These are phyloP conservation scores for Neoitamus cyanurus DNA, from an alignment of 2,888 invertebrate genomes.

Conservation along the genomic window DNA sequence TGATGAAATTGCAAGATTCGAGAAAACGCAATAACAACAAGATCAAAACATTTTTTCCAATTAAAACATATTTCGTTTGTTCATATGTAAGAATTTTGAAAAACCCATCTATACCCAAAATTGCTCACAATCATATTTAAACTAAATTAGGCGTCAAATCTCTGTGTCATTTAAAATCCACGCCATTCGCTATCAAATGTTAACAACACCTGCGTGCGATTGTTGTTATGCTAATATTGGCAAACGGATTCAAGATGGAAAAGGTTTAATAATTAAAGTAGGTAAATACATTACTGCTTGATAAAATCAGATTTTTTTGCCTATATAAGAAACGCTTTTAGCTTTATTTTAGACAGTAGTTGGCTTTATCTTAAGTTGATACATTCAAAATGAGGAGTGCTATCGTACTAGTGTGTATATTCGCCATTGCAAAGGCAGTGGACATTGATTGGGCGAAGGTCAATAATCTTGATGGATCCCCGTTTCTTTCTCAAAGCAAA, in stretches of 20 bases:
- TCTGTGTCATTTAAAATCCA: too few relatives aligned
- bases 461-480: background rate
- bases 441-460: background rate
- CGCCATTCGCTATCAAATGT: background rate
- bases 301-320: background rate
- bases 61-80: too few relatives aligned
- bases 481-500: background rate
- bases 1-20: too few relatives aligned
- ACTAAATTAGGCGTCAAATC: too few relatives aligned
- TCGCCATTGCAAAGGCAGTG: background rate
- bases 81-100: too few relatives aligned
- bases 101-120: too few relatives aligned
- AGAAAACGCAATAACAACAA: too few relatives aligned
- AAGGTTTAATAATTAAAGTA: too few relatives aligned
- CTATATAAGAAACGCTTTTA: background rate
- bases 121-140: too few relatives aligned
- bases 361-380: background rate
- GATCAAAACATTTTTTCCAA: too few relatives aligned
- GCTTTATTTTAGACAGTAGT: background rate
- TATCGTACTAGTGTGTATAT: background rate
- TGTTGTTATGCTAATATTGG: background rate
- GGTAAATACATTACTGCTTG: background rate
- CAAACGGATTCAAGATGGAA: background rate
- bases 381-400: background rate
- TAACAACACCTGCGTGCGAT: background rate